Evolutionary conservation across 2,888 invertebrate genomes (phyloP), one percentile per base, ranked within the genome.

Genomic region (Apotomis capreana): DNA sequence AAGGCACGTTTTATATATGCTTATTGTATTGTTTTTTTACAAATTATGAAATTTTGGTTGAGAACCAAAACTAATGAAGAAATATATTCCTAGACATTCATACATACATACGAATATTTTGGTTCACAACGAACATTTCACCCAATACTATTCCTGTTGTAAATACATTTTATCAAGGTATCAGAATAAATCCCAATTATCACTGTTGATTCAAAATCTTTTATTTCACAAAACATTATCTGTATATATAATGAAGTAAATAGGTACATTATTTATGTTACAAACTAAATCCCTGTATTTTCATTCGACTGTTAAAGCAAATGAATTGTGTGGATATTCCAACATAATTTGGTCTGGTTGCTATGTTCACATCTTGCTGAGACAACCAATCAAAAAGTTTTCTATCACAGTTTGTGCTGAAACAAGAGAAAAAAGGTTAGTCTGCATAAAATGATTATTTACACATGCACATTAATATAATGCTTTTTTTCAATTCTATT

Each of bases 341-440:
- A 82, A 80, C 84, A 81, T 84, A 90, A 89, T 79, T 83, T 84
- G 83, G 85, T 83, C 83, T 81, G 80, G 76, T 78, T 77, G 68
- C 74, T 79, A 26, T 79, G 76, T 87, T 91, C 84, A 93, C 84
- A 92, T 89, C 85, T 93, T 93, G 85, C 91, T 90, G 83, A 94
- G 91, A 85, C 92, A 93, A 82, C 94, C 94, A 79, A 95, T 94
- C 79, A 96, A 90, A 87, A 95, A 95, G 87, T 96, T 96, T 87
- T 96, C 96, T 83, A 97, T 94, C 79, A 97, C 96, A 78, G 96
- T 95, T 94, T 96, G 96, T 46, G 96, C 96, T 94, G 94, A 79
- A 94, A 95, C 82, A 80, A 83, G 83, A 82, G 76, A 79, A 74
- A 74, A 68, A 4, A 62, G 6, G 6, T 40, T 40, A 40, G 5